Evolutionary conservation across 2,797 vertebrate species (phyloP).

Genomic region (Galago senegalensis): DNA sequence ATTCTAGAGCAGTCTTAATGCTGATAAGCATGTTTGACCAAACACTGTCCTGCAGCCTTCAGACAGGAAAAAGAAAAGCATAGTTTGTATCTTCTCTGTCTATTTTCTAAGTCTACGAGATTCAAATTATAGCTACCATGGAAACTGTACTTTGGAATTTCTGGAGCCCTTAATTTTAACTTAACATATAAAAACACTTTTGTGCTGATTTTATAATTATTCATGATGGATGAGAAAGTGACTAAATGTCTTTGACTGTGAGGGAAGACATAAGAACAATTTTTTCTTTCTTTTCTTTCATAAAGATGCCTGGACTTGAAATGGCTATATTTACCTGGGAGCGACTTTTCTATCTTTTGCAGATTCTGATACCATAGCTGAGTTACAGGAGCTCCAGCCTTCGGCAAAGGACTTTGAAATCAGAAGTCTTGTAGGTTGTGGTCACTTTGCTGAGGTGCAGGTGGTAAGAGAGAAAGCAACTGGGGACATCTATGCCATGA

Average conservation of each 20-base stretch:
- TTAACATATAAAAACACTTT: conserved; percentile 84
- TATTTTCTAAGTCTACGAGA: conserved; percentile 81
- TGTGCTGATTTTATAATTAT: conserved; percentile 87
- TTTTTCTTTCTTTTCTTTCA: conserved; percentile 22
- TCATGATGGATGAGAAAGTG: conserved; percentile 81
- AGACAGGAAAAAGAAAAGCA: conserved; percentile 32
- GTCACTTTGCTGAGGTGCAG: conserved; percentile 95
- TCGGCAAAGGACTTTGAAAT: conserved; percentile 94
- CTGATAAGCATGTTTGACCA: neutral
- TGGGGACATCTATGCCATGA: conserved; percentile 96
- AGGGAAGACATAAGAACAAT: conserved; percentile 70
- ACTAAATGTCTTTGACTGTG: conserved; percentile 85
- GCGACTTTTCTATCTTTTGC: conserved; percentile 76
- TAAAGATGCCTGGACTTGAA: conserved; percentile 64
- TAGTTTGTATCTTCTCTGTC: conserved; percentile 28
- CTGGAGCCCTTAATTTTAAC: conserved; percentile 86
- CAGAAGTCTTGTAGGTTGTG: conserved; percentile 93
- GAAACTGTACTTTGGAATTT: conserved; percentile 88
- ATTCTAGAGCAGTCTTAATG: neutral
- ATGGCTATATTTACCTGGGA: conserved; percentile 66
- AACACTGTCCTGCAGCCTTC: conserved; percentile 46
- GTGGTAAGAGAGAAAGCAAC: conserved; percentile 95
- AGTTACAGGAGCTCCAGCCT: conserved; percentile 95
- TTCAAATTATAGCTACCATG: conserved; percentile 88
- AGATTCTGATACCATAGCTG: conserved; percentile 95